Evolutionary conservation across 2,888 invertebrate species (phyloP), one percentile per base, ranked within the genome.

Genomic region (Neria commutata): DNA sequence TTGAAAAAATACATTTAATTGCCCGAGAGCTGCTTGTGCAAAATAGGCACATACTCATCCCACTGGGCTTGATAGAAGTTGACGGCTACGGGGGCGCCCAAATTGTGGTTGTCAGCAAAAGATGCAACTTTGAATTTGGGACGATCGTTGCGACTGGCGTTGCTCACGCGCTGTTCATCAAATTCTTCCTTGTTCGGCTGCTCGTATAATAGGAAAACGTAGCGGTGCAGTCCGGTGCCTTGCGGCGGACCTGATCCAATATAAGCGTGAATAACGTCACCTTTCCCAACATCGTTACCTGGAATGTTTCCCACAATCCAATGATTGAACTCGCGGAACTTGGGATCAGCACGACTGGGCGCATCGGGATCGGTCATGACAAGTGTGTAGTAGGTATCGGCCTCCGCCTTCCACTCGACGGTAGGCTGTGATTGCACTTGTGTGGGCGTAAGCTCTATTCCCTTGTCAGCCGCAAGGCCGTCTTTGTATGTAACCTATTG

Each of bases 221-320:
- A 94, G 58, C 94, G 87, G 78, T 94, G 93, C 2, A 88, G 83
- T 2, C 87, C 91, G 1, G 90, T 89, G 45, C 78, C 89, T 67
- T 88, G 83, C 24, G 95, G 94, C 1, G 96, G 94, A 11, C 93
- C 95, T 5, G 94, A 88, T 40, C 95, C 95, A 37, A 92, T 82
- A 81, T 94, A 97, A 24, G 87, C 89, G 2, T 90, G 87, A 0
- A 95, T 83, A 1, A 86, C 86, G 59, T 94, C 91, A 14, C 95
- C 96, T 8, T 86, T 83, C 0, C 79, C 75, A 3, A 95, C 75
- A 62, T 90, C 83, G 64, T 77, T 82, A n/a, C 91, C 94, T 16
- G 91, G 91, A 68, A 97, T 90, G 75, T 95, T 95, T 24, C 87
- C 91, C 1, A 96, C 91, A n/a, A 95, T 81, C 95, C 95, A 96